phyloP scores from a whole-genome alignment of 1,140 invertebrate species.

The Grapholita molesta region DNA sequence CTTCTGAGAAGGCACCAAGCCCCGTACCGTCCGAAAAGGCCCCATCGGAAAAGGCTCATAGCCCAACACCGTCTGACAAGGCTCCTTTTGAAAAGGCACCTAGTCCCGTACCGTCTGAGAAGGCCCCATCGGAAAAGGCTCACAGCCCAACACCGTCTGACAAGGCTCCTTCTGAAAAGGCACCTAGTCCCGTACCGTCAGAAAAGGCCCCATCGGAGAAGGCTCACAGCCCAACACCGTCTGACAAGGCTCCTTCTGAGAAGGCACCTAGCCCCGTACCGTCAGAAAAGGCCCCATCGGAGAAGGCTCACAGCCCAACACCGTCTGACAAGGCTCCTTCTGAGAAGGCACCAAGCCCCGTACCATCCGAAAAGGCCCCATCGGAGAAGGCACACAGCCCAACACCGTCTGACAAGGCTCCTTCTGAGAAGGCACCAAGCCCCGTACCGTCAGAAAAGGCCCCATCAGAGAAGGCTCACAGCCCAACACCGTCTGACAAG shows the following conservation, averaged over 20 bases:
- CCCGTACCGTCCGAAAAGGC: not conserved
- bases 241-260: not conserved
- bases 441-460: not conserved
- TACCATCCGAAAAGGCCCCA: not conserved
- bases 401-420: not conserved
- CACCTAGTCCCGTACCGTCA: not conserved
- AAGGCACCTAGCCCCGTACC: not conserved
- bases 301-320: not conserved
- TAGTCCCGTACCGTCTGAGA: not conserved
- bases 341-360: not conserved
- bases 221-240: not conserved
- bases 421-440: not conserved
- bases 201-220: not conserved
- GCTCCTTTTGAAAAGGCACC: not conserved
- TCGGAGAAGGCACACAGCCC: not conserved
- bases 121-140: not conserved
- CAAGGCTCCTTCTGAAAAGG: not conserved
- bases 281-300: not conserved
- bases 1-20: not conserved
- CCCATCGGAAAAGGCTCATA: not conserved
- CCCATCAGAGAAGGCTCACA: constrained; percentile 8
- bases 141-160: not conserved
- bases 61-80: not conserved
- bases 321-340: not conserved
- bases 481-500: not conserved